A percentile compares a stretch with the other conserved stretches of the same genome.
phyloP scores from a whole-genome alignment of 2,797 vertebrate species.

The Rhincodon typus region DNA sequence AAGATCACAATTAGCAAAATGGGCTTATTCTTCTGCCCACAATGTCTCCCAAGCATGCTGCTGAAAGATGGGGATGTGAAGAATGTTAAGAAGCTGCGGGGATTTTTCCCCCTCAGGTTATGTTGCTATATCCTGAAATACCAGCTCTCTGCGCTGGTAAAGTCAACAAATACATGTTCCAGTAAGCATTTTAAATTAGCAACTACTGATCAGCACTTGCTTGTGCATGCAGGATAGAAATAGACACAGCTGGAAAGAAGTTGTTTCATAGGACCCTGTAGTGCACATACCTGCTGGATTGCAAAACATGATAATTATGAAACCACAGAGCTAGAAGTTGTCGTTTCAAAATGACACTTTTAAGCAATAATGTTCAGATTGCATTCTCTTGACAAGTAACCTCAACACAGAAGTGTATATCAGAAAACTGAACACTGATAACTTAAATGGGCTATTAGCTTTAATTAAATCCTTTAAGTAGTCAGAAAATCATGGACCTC shows the following conservation, averaged over 20 bases:
- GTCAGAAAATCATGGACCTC: neutral
- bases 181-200: neutral
- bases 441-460: neutral
- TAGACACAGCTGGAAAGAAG: neutral
- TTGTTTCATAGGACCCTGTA: neutral
- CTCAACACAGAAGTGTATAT: neutral
- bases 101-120: neutral
- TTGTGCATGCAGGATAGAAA: conserved; percentile 1
- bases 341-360: neutral
- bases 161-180: neutral
- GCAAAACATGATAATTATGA: neutral
- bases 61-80: conserved; percentile 8
- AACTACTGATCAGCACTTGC: conserved; percentile 11
- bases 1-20: neutral
- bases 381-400: neutral
- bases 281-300: neutral
- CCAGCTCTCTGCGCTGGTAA: neutral
- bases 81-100: conserved; percentile 3
- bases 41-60: neutral
- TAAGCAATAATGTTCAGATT: neutral
- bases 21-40: neutral
- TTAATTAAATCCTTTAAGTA: neutral
- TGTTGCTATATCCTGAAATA: conserved; percentile 5
- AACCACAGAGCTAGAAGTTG: neutral
- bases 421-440: neutral